These are phyloP conservation scores for Cacatua alba DNA, from an alignment of 2,113 vertebrate genomes.

Conservation along the genomic window DNA sequence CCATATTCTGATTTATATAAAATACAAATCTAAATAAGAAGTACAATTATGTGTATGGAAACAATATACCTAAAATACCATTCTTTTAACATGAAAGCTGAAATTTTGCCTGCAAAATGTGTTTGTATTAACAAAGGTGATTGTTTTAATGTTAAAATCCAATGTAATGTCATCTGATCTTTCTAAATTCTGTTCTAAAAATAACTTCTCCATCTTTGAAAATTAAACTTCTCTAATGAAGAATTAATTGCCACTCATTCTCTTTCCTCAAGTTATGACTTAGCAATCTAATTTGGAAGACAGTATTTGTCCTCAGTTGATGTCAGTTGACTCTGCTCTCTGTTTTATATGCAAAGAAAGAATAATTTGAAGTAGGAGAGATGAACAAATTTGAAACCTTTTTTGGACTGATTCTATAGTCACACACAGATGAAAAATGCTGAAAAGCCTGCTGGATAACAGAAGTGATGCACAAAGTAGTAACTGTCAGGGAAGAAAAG, in stretches of 20 bases:
- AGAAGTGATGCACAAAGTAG: not conserved
- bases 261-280: not conserved
- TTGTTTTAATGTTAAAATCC: not conserved
- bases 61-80: not conserved
- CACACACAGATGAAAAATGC: not conserved
- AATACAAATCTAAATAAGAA: not conserved
- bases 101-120: not conserved
- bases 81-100: not conserved
- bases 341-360: not conserved
- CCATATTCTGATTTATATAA: not conserved
- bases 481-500: not conserved
- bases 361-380: not conserved
- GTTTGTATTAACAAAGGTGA: not conserved
- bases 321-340: not conserved
- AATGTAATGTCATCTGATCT: not conserved
- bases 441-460: not conserved
- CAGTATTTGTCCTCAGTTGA: not conserved
- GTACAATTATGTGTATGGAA: not conserved
- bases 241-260: not conserved
- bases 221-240: not conserved
- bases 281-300: not conserved
- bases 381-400: not conserved
- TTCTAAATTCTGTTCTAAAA: slow-evolving; percentile 13
- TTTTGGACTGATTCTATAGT: not conserved
- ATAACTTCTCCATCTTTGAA: not conserved